Evolutionary conservation across 2,797 vertebrate species (phyloP), one percentile per base, ranked within the genome.

Genomic region (Molossus alvarezi): DNA sequence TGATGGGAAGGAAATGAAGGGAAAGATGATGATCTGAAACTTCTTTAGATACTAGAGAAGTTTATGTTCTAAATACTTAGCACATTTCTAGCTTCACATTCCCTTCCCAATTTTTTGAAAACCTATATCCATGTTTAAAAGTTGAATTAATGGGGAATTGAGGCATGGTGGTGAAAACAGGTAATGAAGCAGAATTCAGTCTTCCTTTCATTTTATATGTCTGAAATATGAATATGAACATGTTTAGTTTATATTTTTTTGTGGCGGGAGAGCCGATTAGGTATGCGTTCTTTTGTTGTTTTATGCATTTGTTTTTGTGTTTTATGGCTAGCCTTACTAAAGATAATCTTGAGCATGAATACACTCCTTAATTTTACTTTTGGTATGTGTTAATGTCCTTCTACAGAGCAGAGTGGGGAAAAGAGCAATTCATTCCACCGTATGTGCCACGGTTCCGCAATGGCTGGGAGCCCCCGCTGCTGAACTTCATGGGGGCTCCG

Each of bases 351-450:
- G 71, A 89, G 18, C 33, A 27, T 41, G 29, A 64, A 69, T 41
- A n/a, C 20, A 6, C 73, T 92, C 82, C 48, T 72, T 87, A 37
- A 88, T 72, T 29, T 75, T 87, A 15, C 9, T 82, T 21, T 55
- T 95, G n/a, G 15, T 37, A 1, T 67, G 45, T 80, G 48, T 77
- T 53, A 7, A 67, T 62, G 77, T 92, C 25, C 37, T 95, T 92
- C 1, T 14, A 1, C 97, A 99, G 99, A 98, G 86, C 98, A 91
- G 99, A 99, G 96, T 99, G 99, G 99, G 99, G 99, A 0, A 99
- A 99, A 97, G 99, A 99, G 4, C 99, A 99, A 58, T 99, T 99
- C 87, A 99, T 99, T 27, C 99, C 99, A 0, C 98, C 99, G 0
- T 99, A 99, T 0, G 84, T 98, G 0, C 99, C 99, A 13, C 98